These are phyloP conservation scores for Penaeus indicus DNA, from an alignment of 1,140 invertebrate genomes.

Conservation along the genomic window DNA sequence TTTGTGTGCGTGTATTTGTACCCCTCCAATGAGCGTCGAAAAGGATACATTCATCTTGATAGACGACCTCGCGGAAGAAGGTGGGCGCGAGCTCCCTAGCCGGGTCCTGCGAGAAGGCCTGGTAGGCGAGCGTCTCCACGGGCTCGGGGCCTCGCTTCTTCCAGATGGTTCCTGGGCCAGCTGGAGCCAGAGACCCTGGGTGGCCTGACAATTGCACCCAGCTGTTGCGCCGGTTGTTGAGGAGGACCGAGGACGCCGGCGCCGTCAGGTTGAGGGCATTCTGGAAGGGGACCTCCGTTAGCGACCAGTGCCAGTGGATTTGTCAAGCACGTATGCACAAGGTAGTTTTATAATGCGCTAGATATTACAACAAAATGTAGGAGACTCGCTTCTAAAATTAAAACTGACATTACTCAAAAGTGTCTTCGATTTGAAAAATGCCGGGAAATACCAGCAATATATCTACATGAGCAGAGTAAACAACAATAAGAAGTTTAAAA, in stretches of 20 bases:
- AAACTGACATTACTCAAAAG: too few relatives aligned
- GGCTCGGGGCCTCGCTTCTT: constrained; percentile 80
- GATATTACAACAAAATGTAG: too few relatives aligned
- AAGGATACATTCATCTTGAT: constrained; percentile 83
- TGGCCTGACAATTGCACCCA: constrained; percentile 92
- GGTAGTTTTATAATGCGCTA: too few relatives aligned
- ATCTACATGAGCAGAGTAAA: too few relatives aligned
- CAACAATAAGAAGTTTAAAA: too few relatives aligned
- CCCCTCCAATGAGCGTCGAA: neutral
- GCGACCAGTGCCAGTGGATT: constrained; percentile 22
- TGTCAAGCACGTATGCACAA: constrained; percentile 1
- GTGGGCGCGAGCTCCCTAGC: constrained; percentile 85
- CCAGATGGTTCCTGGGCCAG: constrained; percentile 93
- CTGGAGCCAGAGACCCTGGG: constrained; percentile 91
- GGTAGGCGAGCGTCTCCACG: constrained; percentile 80
- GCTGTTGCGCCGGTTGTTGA: constrained; percentile 81
- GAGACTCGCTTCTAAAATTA: too few relatives aligned
- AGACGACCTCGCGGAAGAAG: constrained; percentile 88
- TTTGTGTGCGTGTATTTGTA: constrained; percentile 25
- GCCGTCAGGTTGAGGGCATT: constrained; percentile 93
- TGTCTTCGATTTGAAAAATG: too few relatives aligned
- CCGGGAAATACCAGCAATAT: too few relatives aligned
- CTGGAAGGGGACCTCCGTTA: constrained; percentile 75
- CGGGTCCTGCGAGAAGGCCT: constrained; percentile 82
- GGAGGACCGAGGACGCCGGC: constrained; percentile 87